phyloP scores from a whole-genome alignment of 2,113 vertebrate genomes.

The Odocoileus hemionus region DNA sequence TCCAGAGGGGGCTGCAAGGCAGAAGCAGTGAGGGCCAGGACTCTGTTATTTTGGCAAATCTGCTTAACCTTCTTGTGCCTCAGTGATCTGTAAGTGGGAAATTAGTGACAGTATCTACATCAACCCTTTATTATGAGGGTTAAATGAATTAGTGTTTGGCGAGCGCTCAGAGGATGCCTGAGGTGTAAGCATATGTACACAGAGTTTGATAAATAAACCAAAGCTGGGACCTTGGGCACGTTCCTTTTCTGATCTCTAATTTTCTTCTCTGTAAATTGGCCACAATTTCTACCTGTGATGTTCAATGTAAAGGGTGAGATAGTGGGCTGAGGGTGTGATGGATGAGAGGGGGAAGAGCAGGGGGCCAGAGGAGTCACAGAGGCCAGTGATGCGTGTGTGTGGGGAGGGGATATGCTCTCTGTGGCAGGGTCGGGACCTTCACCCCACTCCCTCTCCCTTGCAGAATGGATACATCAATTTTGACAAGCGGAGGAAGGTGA shows the following conservation, averaged over 20 bases:
- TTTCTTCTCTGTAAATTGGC: background rate
- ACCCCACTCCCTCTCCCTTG: constrained; percentile 23
- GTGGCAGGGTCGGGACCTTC: background rate
- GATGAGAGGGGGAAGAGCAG: background rate
- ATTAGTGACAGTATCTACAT: background rate
- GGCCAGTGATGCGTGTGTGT: background rate
- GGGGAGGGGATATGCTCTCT: background rate
- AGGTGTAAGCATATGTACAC: background rate
- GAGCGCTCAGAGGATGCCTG: background rate
- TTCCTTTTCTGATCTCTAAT: background rate
- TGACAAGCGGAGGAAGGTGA: constrained; percentile 92
- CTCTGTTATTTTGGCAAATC: background rate
- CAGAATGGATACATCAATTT: constrained; percentile 95
- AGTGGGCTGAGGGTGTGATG: background rate
- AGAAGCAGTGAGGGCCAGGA: background rate
- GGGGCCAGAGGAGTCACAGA: background rate
- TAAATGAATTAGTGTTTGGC: background rate
- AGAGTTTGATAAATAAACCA: background rate
- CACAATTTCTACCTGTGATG: background rate
- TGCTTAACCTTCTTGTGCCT: background rate
- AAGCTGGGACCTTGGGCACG: background rate
- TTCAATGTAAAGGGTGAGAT: background rate
- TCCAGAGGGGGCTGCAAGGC: background rate
- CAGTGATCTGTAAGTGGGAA: background rate
- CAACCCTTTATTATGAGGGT: background rate